Evolutionary conservation across 1,140 invertebrate genomes (phyloP), one percentile per base, ranked within the genome.

Genomic region (Episyrphus balteatus): DNA sequence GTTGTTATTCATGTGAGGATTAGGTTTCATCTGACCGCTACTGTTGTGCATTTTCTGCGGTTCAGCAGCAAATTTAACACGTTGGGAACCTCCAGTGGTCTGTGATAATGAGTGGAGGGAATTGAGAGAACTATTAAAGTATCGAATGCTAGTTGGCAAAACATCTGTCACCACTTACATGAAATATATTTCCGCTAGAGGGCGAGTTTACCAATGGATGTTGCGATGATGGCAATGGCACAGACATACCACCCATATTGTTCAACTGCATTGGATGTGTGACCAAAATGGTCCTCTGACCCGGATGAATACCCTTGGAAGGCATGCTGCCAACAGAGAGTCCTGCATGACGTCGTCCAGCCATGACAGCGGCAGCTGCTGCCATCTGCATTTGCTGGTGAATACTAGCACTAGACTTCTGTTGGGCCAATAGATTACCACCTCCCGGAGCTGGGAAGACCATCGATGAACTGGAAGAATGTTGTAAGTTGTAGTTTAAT

Each of bases 111-210:
- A 1, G 13, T 9, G 2, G n/a, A 44, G n/a, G 26, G 33, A 45
- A 45, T 15, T 13, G 36, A 38, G 17, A 17, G 11, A 38, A 11
- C n/a, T 38, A 17, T 38, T 40, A 17, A 30, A 9, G 13, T 34
- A 7, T 3, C 26, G 10, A 40, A 14, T 37, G 5, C 17, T 15
- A 21, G 40, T 34, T 19, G 12, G 31, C 14, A 26, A 21, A 38
- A 40, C 32, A 5, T 49, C 15, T 44, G 19, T 40, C 21, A 18
- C 7, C 3, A 52, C 69, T 63, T 61, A 82, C 81, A 26, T 26
- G 79, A 49, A 82, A 70, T 62, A 83, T 80, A 46, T 80, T 82
- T 34, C 77, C 77, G 57, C 77, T 80, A 19, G 79, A 81, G 10
- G 76, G 72, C 26, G 77, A 80, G 52, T 72, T 78, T 53, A 81